Base-by-base conservation (phyloP, 2,797 vertebrate genomes). In the Liparis tanakae region DNA sequence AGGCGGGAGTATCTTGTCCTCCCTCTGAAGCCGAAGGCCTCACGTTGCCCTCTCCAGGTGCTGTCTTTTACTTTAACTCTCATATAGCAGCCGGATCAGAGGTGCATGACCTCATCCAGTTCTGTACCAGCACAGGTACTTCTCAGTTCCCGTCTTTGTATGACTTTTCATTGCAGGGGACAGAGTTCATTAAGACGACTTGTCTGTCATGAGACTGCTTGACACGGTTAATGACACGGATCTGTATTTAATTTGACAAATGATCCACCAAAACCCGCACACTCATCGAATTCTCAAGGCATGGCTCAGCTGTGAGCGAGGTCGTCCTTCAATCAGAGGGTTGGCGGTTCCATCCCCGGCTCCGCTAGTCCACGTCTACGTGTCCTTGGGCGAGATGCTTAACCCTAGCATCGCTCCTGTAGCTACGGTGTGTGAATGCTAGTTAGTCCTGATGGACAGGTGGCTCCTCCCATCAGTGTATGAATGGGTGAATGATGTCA, bases 31-130 rank as follows among this genome's bases (percentile, higher is more conserved):
- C 44, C 0, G 6, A 14, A 18, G 63, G 51, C 70, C 64, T 77
- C 57, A 33, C 20, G 39, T 61, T 50, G 41, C 37, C 74, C 57
- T 62, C 48, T 7, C 57, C 55, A 51, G 69, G 41, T 5, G 43
- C 37, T 59, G 43, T 73, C 53, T 78, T 73, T 73, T 66, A 14
- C 70, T 67, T 59, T 48, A 68, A 56, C 50, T 30, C 30, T 53
- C 39, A 30, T 36, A 76, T 64, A 41, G 25, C 25, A 30, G 25
- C 25, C 25, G 25, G 25, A 30, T 30, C 25, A 30, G 1, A 30
- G 25, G 25, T 30, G n/a, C 55, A 30, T 66, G 62, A 73, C 70
- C 60, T 72, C 66, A 57, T 69, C 56, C 74, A 59, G 50, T 36
- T 70, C 65, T 74, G 22, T 54, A n/a, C 43, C 43, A 44, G 15